Percentiles rank a stretch among this genome's conserved stretches.
These are phyloP conservation scores for Aspiorhynchus laticeps DNA, from an alignment of 2,113 vertebrate genomes.

Conservation along the genomic window DNA sequence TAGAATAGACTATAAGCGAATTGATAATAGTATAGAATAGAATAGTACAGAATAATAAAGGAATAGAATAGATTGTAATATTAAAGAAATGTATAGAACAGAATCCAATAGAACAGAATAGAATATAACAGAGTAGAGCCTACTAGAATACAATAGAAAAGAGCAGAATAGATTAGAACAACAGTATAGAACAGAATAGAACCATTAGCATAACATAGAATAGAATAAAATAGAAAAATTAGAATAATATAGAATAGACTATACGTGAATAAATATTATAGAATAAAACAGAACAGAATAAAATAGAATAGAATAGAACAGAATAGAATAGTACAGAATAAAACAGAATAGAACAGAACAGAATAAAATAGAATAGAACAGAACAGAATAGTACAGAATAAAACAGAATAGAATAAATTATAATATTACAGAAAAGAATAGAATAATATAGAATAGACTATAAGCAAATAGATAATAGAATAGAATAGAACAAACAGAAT, in stretches of 20 bases:
- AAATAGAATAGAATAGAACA: neutral
- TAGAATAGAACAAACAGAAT: neutral
- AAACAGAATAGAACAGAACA: neutral
- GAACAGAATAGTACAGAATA: neutral
- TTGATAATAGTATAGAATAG: neutral
- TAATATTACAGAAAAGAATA: neutral
- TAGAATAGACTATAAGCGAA: too few species aligned
- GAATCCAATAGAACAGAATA: neutral
- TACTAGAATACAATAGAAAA: too few species aligned
- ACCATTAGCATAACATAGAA: neutral
- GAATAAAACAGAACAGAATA: neutral
- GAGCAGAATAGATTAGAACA: neutral
- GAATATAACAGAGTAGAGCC: too few species aligned
- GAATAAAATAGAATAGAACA: too few species aligned
- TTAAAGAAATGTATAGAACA: neutral
- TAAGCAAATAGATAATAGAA: too few species aligned
- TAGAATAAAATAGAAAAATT: neutral
- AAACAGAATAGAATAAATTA: neutral
- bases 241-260: too few species aligned
- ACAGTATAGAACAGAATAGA: neutral
- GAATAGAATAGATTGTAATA: neutral
- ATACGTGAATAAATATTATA: too few species aligned
- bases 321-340: too few species aligned
- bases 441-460: too few species aligned
- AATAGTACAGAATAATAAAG: neutral